A percentile compares a stretch with the other conserved stretches of the same genome.
These are phyloP conservation scores for Limosa lapponica DNA, from an alignment of 2,797 vertebrate species.

Conservation along the genomic window DNA sequence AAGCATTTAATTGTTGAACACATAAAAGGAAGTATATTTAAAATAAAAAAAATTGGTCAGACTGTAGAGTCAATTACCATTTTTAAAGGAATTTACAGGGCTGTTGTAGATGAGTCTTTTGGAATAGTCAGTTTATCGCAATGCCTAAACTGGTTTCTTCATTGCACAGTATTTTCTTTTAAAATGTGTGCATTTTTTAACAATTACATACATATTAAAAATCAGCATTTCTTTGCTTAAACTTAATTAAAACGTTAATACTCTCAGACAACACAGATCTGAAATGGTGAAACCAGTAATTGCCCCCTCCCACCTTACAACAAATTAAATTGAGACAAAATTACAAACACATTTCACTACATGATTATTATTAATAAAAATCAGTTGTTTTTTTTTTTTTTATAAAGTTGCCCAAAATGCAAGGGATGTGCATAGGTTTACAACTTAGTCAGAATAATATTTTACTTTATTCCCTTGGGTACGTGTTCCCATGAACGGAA, in stretches of 20 bases:
- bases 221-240: conserved; percentile 85
- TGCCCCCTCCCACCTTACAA: conserved; percentile 85
- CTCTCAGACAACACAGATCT: conserved; percentile 93
- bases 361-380: conserved; percentile 95
- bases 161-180: conserved; percentile 84
- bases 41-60: conserved; percentile 91
- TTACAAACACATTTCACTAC: conserved; percentile 97
- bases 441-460: conserved; percentile 83
- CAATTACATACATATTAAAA: conserved; percentile 96
- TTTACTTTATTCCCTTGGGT: conserved; percentile 85
- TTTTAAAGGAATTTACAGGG: conserved; percentile 95
- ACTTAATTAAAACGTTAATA: conserved; percentile 92
- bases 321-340: conserved; percentile 91
- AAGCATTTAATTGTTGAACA: conserved; percentile 89
- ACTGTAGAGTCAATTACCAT: conserved; percentile 89
- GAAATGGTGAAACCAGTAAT: conserved; percentile 88
- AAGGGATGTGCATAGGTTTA: conserved; percentile 96
- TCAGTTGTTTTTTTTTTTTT: conserved; percentile 80
- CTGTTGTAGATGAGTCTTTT: conserved; percentile 86
- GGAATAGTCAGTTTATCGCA: conserved; percentile 83
- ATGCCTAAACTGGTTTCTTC: conserved; percentile 89
- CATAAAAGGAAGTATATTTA: conserved; percentile 98
- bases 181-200: conserved; percentile 91
- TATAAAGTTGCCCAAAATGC: conserved; percentile 94
- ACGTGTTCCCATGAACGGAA: conserved; percentile 90